Conservation (phyloP, 2,797 vertebrate genomes). For the Takifugu ocellatus region DNA sequence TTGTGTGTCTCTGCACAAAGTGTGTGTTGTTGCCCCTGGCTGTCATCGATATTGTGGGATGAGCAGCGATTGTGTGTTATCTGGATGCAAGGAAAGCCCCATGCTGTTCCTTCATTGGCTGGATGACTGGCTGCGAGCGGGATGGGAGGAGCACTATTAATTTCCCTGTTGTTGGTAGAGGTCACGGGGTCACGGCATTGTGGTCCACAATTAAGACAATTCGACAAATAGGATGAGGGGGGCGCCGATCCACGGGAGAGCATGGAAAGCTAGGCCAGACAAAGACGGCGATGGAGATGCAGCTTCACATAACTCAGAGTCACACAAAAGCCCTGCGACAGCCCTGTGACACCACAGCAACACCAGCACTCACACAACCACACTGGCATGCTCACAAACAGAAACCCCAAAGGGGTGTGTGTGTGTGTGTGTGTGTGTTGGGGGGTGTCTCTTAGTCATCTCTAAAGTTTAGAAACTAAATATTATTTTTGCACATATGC, state of each 20-base stretch:
- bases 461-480: background rate
- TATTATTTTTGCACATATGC: conserved; percentile 27
- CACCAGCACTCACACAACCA: conserved; percentile 44
- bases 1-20: conserved; percentile 27
- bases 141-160: conserved; percentile 68
- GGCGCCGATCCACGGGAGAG: conserved; percentile 63
- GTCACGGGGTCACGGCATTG: conserved; percentile 68
- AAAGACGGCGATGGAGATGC: conserved; percentile 70
- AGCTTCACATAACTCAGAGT: conserved; percentile 71
- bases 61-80: conserved; percentile 15
- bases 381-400: conserved; percentile 38
- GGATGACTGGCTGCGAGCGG: conserved; percentile 45
- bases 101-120: conserved; percentile 49
- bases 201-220: conserved; percentile 71
- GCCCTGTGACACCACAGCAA: conserved; percentile 62
- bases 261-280: conserved; percentile 55
- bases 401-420: conserved; percentile 14
- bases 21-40: conserved; percentile 32
- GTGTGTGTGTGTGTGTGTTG: too few relatives aligned
- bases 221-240: conserved; percentile 68
- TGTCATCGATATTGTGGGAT: conserved; percentile 53
- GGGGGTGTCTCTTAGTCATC: conserved; percentile 4
- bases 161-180: conserved; percentile 69
- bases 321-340: conserved; percentile 66
- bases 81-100: conserved; percentile 26